Conservation (phyloP, 1,140 invertebrate species). For the Akabosia matsudoensis region DNA sequence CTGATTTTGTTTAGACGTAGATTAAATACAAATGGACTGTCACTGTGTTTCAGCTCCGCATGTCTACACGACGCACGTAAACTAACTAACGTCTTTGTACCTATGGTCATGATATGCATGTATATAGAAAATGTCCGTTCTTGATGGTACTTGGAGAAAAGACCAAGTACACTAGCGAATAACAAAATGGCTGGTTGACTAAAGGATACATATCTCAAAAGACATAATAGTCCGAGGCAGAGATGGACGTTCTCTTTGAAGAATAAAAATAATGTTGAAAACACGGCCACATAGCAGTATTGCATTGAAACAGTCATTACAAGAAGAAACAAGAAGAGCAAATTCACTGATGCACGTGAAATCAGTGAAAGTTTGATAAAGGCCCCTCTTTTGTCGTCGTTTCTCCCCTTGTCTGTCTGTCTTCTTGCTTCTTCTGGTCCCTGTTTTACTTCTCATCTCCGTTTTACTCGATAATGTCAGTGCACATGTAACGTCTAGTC, state of each 20-base stretch:
- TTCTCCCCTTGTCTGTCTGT: not conserved
- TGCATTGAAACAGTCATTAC: not conserved
- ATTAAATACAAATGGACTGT: too few relatives aligned
- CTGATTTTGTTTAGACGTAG: too few relatives aligned
- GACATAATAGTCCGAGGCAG: not conserved
- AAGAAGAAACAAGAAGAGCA: not conserved
- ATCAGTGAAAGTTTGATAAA: conserved; percentile 7
- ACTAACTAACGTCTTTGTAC: too few relatives aligned
- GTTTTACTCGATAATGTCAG: not conserved
- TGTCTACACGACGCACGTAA: not conserved
- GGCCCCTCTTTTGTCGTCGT: not conserved
- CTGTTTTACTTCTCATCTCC: not conserved
- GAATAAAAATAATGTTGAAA: not conserved
- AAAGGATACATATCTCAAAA: not conserved
- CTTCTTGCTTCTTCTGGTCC: not conserved
- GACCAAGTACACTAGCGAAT: not conserved
- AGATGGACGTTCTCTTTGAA: too few relatives aligned
- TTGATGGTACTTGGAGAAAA: too few relatives aligned
- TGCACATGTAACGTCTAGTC: not conserved
- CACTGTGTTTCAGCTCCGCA: too few relatives aligned
- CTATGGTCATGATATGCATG: not conserved
- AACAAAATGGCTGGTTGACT: not conserved
- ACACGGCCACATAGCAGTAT: conserved; percentile 5
- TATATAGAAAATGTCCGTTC: not conserved
- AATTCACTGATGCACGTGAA: not conserved